phyloP scores from a whole-genome alignment of 53 echinoderm and acorn worm genomes.

The Holothuria scabra region DNA sequence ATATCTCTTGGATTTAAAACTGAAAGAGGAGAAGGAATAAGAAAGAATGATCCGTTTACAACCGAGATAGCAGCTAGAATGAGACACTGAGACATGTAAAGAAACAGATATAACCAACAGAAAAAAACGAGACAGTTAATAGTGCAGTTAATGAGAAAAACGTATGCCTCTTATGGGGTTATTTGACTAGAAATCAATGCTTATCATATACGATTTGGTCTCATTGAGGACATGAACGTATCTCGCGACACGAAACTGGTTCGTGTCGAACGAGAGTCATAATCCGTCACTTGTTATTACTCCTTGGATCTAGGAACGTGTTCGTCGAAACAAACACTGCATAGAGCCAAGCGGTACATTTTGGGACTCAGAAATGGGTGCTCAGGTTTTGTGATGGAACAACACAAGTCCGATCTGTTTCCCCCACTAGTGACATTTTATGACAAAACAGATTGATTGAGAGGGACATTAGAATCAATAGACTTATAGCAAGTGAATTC shows the following conservation, averaged over 20 bases:
- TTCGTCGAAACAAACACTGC: constrained; percentile 34
- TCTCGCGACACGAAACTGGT: constrained; percentile 23
- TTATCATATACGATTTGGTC: constrained; percentile 2
- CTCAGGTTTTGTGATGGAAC: too few relatives aligned
- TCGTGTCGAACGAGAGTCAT: constrained; percentile 14
- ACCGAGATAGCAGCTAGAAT: background rate
- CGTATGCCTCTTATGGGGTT: constrained; percentile 28
- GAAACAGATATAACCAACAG: background rate
- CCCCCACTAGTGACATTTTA: too few relatives aligned
- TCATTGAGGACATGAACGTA: constrained; percentile 12
- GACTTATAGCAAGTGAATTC: too few relatives aligned
- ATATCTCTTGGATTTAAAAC: constrained; percentile 99
- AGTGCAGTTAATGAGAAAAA: constrained; percentile 52
- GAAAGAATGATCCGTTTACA: constrained; percentile 16
- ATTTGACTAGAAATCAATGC: constrained; percentile 44
- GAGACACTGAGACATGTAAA: constrained; percentile 18
- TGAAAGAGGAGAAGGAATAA: constrained; percentile 5
- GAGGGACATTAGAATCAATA: too few relatives aligned
- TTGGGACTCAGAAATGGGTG: too few relatives aligned
- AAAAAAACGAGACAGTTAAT: constrained; percentile 35
- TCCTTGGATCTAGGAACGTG: constrained; percentile 22
- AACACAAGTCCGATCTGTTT: too few relatives aligned
- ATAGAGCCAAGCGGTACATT: background rate
- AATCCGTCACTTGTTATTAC: constrained; percentile 47
- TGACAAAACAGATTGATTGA: too few relatives aligned